Percentiles rank a stretch among this genome's conserved stretches.
Conservation (phyloP, 1,140 invertebrate species). For the Zophobas atratus region DNA sequence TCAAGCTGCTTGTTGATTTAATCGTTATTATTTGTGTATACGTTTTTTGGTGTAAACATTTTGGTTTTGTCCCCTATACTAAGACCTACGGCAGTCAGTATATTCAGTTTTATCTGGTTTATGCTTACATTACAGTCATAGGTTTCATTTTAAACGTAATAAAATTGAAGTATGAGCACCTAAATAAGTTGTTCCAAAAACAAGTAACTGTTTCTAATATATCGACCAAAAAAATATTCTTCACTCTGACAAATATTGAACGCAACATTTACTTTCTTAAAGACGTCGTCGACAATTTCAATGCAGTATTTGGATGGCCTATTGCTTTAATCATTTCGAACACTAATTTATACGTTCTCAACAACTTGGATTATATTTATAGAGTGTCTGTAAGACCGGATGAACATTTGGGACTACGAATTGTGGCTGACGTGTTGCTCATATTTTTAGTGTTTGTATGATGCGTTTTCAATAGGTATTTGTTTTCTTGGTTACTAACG, state of each 20-base stretch:
- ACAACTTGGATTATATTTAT: constrained; percentile 5
- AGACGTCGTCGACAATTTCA: neutral
- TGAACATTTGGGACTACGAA: neutral
- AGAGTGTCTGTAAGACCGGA: neutral
- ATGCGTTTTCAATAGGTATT: too few relatives aligned
- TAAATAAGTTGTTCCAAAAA: neutral
- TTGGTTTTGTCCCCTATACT: too few relatives aligned
- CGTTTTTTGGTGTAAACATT: too few relatives aligned
- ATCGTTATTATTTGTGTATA: too few relatives aligned
- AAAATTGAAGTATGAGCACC: neutral
- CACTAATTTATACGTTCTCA: neutral
- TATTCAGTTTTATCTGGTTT: neutral
- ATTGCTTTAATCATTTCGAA: neutral
- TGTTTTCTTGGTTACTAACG: too few relatives aligned
- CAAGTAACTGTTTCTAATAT: neutral
- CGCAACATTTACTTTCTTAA: neutral
- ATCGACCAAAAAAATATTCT: neutral
- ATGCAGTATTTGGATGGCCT: neutral
- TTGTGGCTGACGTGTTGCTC: neutral
- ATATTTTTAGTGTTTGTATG: neutral
- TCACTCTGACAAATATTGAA: neutral
- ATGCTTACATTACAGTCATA: neutral
- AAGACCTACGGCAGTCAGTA: neutral
- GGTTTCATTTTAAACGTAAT: neutral
- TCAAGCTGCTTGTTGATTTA: too few relatives aligned